Conservation (phyloP, 2,113 vertebrate species). For the Siniperca chuatsi region DNA sequence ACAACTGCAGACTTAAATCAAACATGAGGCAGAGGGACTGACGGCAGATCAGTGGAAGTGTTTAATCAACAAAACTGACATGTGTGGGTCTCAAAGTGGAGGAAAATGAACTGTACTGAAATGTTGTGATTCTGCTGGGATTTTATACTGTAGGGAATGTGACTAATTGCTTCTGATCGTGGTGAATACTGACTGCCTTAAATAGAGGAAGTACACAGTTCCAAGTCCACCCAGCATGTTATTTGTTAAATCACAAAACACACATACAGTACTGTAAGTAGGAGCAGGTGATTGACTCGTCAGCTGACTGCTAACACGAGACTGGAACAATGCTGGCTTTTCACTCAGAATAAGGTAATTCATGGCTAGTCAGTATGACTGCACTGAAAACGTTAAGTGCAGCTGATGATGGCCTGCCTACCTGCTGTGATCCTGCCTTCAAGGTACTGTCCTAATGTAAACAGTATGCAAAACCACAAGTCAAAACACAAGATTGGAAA, state of each 20-base stretch:
- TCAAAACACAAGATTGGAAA: neutral
- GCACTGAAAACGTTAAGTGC: too few species aligned
- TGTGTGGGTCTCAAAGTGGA: neutral
- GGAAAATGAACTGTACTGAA: neutral
- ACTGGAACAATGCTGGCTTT: neutral
- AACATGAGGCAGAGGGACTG: neutral
- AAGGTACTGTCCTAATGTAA: neutral
- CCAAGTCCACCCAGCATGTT: neutral
- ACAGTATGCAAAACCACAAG: neutral
- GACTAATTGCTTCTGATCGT: constrained; percentile 44
- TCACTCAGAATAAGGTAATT: neutral
- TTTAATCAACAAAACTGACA: constrained; percentile 38
- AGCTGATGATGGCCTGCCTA: neutral
- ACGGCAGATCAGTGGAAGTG: constrained; percentile 39
- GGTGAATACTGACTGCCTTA: constrained; percentile 43
- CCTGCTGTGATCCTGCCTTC: neutral
- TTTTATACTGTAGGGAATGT: constrained; percentile 5
- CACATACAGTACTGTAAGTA: neutral
- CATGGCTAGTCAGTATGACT: neutral
- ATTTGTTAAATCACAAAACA: constrained; percentile 21
- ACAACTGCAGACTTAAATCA: constrained; percentile 6
- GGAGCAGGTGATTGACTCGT: constrained; percentile 25
- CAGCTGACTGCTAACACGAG: constrained; percentile 41
- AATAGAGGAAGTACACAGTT: constrained; percentile 28
- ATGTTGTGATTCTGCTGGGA: constrained; percentile 14